Base-by-base conservation (phyloP, 2,888 invertebrate genomes). In the Brachyptera risi region DNA sequence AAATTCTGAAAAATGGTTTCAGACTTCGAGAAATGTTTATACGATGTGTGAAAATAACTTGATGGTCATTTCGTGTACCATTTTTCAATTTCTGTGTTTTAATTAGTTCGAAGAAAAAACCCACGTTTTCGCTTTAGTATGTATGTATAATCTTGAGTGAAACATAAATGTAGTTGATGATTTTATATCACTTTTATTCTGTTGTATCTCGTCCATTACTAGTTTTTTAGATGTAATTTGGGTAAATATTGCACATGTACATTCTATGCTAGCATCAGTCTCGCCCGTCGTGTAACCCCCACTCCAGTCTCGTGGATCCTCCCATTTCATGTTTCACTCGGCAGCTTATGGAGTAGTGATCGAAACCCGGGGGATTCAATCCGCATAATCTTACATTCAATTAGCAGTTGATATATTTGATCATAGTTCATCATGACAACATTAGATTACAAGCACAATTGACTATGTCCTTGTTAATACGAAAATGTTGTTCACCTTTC, bases 401-500 rank as follows among this genome's bases (percentile, higher is more conserved):
- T 44, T 44, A 44, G 44, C 21, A 19, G 44, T 11, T 44, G 15
- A 44, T 17, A 44, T 44, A 19, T 44, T 44, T 44, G 19, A 44
- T 44, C 11, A 44, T 19, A n/a, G 11, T 44, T 44, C 44, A 15
- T 38, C 40, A 4, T 38, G 40, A 5, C 13, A 3, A n/a, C 31
- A 31, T 5, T 11, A 7, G 31, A 31, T 31, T 31, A 31, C 11
- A 31, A 5, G 11, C 31, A 31, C 31, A 31, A 31, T 31, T 31
- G 31, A 31, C 31, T 31, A 31, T 31, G 5, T 31, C 21, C 21
- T 44, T 21, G 44, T 15, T 44, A 11, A 17, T 7, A 2, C n/a
- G 19, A 44, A 19, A 44, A 44, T 38, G 44, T 21, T 44, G 44
- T 44, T 44, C 21, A 44, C 44, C 44, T 44, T 44, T 44, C 44